A percentile compares a stretch with the other conserved stretches of the same genome.
Conservation (phyloP, 2,797 vertebrate species). For the Aldrovandia affinis region DNA sequence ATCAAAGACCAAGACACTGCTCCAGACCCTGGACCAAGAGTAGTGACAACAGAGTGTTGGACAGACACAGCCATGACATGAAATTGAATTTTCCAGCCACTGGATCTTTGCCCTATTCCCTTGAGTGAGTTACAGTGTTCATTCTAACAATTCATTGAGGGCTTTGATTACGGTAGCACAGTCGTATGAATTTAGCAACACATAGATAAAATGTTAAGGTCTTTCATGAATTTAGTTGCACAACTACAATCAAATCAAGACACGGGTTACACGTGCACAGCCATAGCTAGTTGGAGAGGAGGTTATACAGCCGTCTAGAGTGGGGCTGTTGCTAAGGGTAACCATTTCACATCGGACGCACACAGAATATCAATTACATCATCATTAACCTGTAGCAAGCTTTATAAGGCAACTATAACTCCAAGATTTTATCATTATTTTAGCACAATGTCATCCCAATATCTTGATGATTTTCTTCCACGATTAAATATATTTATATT, state of each 20-base stretch:
- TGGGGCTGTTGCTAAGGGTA: conserved; percentile 14
- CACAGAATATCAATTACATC: conserved; percentile 22
- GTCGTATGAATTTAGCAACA: background rate
- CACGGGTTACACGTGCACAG: background rate
- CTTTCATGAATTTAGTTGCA: background rate
- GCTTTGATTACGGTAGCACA: background rate
- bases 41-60: background rate
- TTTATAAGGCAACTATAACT: background rate
- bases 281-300: background rate
- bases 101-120: background rate
- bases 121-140: background rate
- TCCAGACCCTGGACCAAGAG: background rate
- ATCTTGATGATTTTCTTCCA: no score
- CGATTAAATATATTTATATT: background rate
- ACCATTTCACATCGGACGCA: conserved; percentile 12
- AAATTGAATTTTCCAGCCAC: background rate
- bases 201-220: background rate
- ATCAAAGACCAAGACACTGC: background rate
- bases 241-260: background rate
- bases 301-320: background rate
- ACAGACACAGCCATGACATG: background rate
- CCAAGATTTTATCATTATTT: background rate
- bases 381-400: conserved; percentile 26
- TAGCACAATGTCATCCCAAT: background rate
- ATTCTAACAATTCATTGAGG: background rate